phyloP scores from a whole-genome alignment of 2,797 vertebrate genomes.

The Pteronotus mesoamericanus region DNA sequence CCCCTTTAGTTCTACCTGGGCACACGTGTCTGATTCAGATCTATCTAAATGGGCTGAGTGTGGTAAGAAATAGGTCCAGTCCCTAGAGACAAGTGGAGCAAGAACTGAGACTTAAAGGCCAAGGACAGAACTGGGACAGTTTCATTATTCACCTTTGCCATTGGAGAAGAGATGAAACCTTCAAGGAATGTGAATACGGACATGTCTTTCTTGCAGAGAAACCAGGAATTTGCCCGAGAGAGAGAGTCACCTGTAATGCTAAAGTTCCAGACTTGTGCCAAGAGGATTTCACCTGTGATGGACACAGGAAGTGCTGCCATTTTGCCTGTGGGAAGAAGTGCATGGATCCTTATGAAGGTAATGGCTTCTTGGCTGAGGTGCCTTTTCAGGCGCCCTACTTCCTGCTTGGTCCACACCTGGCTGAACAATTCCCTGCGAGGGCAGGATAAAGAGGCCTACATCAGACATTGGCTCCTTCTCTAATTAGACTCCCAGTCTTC shows the following conservation, averaged over 20 bases:
- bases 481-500: background rate
- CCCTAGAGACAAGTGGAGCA: background rate
- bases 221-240: background rate
- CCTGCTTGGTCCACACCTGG: background rate
- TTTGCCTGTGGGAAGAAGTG: conserved; percentile 53
- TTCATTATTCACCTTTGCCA: background rate
- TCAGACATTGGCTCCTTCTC: background rate
- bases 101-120: background rate
- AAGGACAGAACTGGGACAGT: background rate
- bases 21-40: background rate
- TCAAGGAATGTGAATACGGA: background rate
- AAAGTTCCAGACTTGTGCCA: fast-evolving
- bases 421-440: background rate
- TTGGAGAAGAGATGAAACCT: background rate
- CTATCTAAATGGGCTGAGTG: background rate
- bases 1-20: background rate
- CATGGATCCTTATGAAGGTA: conserved; percentile 64
- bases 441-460: background rate
- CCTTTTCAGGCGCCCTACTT: background rate
- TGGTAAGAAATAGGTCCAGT: background rate
- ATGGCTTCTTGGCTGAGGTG: background rate
- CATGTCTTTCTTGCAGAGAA: conserved; percentile 58
- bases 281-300: background rate
- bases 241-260: background rate
- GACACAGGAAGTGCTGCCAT: conserved; percentile 28